Percentiles rank a stretch among this genome's conserved stretches.
Conservation (phyloP, 2,113 vertebrate species). For the Dicentrarchus labrax region DNA sequence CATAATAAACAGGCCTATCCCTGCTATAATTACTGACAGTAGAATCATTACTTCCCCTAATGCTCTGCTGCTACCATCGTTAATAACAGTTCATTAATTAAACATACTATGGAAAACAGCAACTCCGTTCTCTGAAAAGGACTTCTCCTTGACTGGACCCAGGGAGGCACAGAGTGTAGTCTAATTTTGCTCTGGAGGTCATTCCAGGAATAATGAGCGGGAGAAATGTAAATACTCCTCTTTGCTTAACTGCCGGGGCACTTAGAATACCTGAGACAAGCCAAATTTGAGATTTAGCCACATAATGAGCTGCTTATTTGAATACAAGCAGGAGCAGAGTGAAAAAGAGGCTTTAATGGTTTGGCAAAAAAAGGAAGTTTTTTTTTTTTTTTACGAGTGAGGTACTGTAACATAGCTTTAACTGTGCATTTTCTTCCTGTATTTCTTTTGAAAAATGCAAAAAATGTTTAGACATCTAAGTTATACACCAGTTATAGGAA, state of each 20-base stretch:
- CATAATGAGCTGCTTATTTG: slow-evolving; percentile 48
- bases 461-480: not conserved
- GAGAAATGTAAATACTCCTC: slow-evolving; percentile 66
- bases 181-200: slow-evolving; percentile 67
- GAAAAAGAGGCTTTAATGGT: not conserved
- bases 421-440: not conserved
- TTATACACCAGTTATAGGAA: no score
- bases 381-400: not conserved
- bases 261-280: slow-evolving; percentile 44
- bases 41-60: slow-evolving; percentile 63
- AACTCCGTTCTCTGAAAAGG: slow-evolving; percentile 26
- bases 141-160: slow-evolving; percentile 57
- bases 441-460: not conserved
- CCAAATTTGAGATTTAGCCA: slow-evolving; percentile 16
- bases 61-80: slow-evolving; percentile 45
- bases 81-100: slow-evolving; percentile 78
- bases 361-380: not conserved
- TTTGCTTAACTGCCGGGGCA: slow-evolving; percentile 23
- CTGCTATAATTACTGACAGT: slow-evolving; percentile 67
- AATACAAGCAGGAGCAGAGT: slow-evolving; percentile 2
- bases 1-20: slow-evolving; percentile 63
- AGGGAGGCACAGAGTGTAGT: slow-evolving; percentile 27
- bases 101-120: slow-evolving; percentile 68
- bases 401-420: not conserved
- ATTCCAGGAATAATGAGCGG: slow-evolving; percentile 65